Evolutionary conservation across 2,797 vertebrate species (phyloP), one percentile per base, ranked within the genome.

Genomic region (Myotis myotis): DNA sequence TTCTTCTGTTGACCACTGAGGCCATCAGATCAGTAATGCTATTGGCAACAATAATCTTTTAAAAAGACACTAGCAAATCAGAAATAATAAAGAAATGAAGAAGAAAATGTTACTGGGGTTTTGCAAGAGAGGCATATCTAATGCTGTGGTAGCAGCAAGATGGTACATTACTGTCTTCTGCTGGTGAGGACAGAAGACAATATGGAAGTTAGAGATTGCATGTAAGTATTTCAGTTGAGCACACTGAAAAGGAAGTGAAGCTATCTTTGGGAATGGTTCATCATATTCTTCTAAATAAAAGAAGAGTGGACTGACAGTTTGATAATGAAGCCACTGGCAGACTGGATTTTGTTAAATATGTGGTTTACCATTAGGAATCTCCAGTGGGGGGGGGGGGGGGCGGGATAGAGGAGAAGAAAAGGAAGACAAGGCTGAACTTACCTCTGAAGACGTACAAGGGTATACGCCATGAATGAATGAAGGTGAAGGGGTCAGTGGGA

Each of bases 251-350:
- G 86, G 88, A 91, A 89, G 64, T 12, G 36, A 66, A 75, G 15
- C 2, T 25, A 2, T 57, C 28, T 28, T n/a, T 79, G 64, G 6
- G 64, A 86, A 64, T 23, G 64, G 51, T 53, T 38, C 41, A 44
- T 64, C 55, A 23, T 75, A 51, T 12, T 47, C 44, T 87, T 92
- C n/a, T 23, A 87, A 93, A 44, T 78, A 38, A 75, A 78, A 89
- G 68, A 80, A 62, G 33, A 86, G 28, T 51, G 20, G 19, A 19
- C 17, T 80, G 41, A 51, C 2, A 19, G 22, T 55, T 55, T 55
- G 55, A n/a, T 47, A 60, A 41, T 51, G 44, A 79, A 76, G 64
- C 68, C 33, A 49, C 8, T 71, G 75, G 11, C 41, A 85, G 33
- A 68, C 1, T 41, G 55, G 76, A 64, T 36, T 62, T 81, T 41